Percentiles rank a stretch among this genome's conserved stretches.
Conservation (phyloP, 2,113 vertebrate species). For the Epinephelus lanceolatus region DNA sequence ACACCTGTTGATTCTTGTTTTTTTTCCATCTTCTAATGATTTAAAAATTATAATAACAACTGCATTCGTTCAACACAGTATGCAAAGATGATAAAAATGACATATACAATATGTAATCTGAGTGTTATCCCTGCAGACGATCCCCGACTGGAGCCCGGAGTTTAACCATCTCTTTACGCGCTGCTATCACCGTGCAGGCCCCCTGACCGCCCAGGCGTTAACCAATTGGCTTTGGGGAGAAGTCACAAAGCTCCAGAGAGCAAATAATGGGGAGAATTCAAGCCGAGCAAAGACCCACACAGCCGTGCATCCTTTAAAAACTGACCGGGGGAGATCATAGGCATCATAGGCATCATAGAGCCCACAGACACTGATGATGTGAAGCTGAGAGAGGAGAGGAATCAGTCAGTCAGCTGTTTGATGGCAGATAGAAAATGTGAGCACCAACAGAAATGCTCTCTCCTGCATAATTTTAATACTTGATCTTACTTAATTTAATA, state of each 20-base stretch:
- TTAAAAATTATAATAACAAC: background rate
- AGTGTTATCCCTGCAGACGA: background rate
- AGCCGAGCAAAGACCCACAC: slow-evolving; percentile 57
- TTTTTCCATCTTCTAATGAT: background rate
- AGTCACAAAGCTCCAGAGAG: slow-evolving; percentile 79
- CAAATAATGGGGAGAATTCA: slow-evolving; percentile 73
- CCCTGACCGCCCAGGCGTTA: slow-evolving; percentile 64
- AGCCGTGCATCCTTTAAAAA: slow-evolving; percentile 66
- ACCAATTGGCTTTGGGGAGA: slow-evolving; percentile 76
- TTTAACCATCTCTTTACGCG: slow-evolving; percentile 33
- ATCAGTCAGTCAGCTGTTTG: background rate
- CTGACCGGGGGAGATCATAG: slow-evolving; percentile 49
- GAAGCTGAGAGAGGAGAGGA: background rate
- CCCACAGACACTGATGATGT: slow-evolving; percentile 11
- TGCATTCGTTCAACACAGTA: background rate
- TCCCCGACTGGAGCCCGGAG: background rate
- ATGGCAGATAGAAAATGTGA: background rate
- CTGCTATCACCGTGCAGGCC: slow-evolving; percentile 54
- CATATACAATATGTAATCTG: background rate
- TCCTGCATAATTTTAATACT: background rate
- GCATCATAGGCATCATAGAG: background rate
- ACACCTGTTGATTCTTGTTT: slow-evolving; percentile 3
- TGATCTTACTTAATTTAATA: background rate
- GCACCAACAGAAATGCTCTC: too few species aligned
- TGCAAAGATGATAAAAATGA: background rate